Evolutionary conservation across 2,888 invertebrate species (phyloP).

Genomic region (Diloba caeruleocephala): DNA sequence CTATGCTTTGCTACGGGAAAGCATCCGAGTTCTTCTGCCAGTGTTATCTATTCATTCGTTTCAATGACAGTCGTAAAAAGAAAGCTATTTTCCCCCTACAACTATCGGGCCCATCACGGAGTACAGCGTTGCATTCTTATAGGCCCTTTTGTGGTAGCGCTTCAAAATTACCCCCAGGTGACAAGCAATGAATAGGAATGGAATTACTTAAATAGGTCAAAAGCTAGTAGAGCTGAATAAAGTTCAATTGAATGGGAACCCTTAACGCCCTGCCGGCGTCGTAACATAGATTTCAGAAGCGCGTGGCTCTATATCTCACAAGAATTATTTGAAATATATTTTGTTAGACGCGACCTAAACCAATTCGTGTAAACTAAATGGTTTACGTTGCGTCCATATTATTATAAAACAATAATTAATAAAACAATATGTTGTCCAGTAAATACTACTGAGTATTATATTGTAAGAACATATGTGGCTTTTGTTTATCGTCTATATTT

Average conservation of each 20-base stretch:
- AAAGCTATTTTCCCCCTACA: constrained; percentile 23
- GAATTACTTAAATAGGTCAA: constrained; percentile 75
- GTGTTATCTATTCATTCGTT: constrained; percentile 26
- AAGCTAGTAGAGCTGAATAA: constrained; percentile 62
- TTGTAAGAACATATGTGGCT: too few relatives aligned
- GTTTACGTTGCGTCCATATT: constrained; percentile 10
- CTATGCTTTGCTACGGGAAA: constrained; percentile 11
- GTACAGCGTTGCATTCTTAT: constrained; percentile 26
- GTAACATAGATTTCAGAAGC: constrained; percentile 61
- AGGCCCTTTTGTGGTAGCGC: constrained; percentile 21
- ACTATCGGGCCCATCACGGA: constrained; percentile 1
- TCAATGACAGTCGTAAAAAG: constrained; percentile 28
- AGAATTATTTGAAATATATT: constrained; percentile 54
- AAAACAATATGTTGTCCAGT: constrained; percentile 8
- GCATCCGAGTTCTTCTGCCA: constrained; percentile 6
- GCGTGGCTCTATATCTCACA: constrained; percentile 24
- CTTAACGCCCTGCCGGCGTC: constrained; percentile 45
- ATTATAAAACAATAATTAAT: constrained; percentile 50
- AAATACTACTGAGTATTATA: too few relatives aligned
- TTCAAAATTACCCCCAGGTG: constrained; percentile 50
- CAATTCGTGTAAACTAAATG: constrained; percentile 14
- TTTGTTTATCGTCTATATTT: constrained; percentile 27
- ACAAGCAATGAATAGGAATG: constrained; percentile 65
- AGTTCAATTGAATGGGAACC: constrained; percentile 78
- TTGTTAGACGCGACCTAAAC: constrained; percentile 42